Percentiles rank a stretch among this genome's conserved stretches.
Conservation (phyloP, 2,888 invertebrate genomes). For the Lottia gigantea region DNA sequence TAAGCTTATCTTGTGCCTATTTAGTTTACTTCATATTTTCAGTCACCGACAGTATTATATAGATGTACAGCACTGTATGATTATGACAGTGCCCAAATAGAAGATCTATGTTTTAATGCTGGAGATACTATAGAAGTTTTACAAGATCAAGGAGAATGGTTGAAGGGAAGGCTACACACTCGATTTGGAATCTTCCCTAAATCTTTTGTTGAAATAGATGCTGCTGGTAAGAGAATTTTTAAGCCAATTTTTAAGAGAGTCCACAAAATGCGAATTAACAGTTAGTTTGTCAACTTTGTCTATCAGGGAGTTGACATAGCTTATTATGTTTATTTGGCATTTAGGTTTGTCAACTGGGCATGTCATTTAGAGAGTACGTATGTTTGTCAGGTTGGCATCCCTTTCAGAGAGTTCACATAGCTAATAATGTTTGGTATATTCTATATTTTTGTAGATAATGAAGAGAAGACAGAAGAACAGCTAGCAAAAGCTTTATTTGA, state of each 20-base stretch:
- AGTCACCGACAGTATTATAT: constrained; percentile 16
- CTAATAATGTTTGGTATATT: background rate
- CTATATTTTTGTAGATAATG: background rate
- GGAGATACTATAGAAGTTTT: constrained; percentile 58
- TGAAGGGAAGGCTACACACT: constrained; percentile 44
- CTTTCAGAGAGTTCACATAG: constrained; percentile 9
- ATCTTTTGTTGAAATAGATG: constrained; percentile 44
- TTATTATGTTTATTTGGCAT: too few species aligned
- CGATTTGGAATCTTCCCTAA: constrained; percentile 52
- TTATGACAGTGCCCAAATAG: constrained; percentile 48
- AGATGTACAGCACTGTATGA: constrained; percentile 51
- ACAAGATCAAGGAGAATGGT: constrained; percentile 49
- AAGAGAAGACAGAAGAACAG: constrained; percentile 11
- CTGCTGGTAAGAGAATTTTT: too few species aligned
- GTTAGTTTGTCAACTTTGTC: too few species aligned
- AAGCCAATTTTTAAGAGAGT: too few species aligned
- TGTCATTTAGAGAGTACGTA: too few species aligned
- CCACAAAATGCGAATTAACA: too few species aligned
- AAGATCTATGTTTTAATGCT: constrained; percentile 51
- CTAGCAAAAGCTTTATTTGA: constrained; percentile 47
- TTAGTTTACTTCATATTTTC: too few species aligned
- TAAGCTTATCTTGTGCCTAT: too few species aligned
- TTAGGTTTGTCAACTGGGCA: too few species aligned
- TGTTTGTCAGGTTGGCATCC: too few species aligned
- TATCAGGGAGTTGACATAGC: too few species aligned